Evolutionary conservation across 30 jellyfish, hydroid and myxozoan genomes (phyloP), one percentile per base, ranked within the genome.

Genomic region (Aurelia coerulea): DNA sequence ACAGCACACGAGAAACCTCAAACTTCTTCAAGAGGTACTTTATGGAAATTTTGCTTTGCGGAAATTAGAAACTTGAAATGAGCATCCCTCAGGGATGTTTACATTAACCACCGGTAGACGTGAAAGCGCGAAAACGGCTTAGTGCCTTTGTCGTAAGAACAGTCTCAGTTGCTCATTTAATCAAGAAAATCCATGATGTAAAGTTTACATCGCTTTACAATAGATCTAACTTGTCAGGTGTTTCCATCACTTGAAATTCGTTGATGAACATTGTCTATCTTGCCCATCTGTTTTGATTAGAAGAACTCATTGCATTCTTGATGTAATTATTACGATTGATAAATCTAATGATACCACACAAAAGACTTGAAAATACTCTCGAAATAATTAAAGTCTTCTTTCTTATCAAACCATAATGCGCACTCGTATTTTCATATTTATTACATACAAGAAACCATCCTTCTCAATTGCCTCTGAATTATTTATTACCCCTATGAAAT

Each of bases 261-360:
- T 65, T 72, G 71, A 66, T 16, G 49, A 42, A 79, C 60, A 70
- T 83, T 83, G 92, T 83, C 92, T 83, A 9, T 10, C 42, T 5
- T n/a, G 23, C 74, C 15, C 18, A 6, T 9, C 2, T 81, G 84
- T 81, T 81, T 46, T 42, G 33, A 59, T 34, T 62, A 19, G 54
- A 42, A 56, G 49, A 86, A 68, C 92, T 83, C 92, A 67, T 46
- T 56, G 37, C 58, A 76, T 73, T 72, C 59, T 69, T 32, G 41
- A 56, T 54, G 53, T 72, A 83, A 83, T 83, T 70, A 83, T 17
- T 52, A 9, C 23, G 11, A 35, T 31, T 39, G 78, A 32, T 59
- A 72, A 64, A 64, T 72, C 69, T 34, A 37, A 39, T 54, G 80
- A 83, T 69, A 69, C 86, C 78, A 59, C 73, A 83, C 92, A 71